Evolutionary conservation across 2,888 invertebrate species (phyloP).

Genomic region (Orgyia antiqua): DNA sequence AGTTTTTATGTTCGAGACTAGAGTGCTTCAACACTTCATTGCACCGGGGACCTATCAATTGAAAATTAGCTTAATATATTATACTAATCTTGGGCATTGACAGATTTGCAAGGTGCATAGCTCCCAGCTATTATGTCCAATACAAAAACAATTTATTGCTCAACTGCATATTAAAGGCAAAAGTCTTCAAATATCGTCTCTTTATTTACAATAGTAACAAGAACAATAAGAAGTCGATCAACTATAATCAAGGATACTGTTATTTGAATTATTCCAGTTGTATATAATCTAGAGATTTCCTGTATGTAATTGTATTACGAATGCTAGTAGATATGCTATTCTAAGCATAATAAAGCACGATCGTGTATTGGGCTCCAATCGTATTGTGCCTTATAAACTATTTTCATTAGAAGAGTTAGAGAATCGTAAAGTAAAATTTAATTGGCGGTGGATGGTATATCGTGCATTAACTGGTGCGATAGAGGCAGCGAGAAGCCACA

Average conservation of each 20-base stretch:
- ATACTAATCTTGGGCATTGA: too few relatives aligned
- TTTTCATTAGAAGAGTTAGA: constrained; percentile 46
- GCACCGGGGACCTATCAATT: constrained; percentile 71
- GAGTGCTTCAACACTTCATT: constrained; percentile 52
- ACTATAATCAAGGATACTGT: constrained; percentile 13
- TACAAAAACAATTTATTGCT: constrained; percentile 52
- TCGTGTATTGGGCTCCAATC: constrained; percentile 36
- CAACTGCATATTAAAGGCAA: constrained; percentile 22
- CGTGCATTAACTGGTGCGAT: constrained; percentile 30
- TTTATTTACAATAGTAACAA: constrained; percentile 6
- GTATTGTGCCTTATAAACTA: constrained; percentile 43
- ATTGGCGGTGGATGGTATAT: constrained; percentile 52
- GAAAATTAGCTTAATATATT: constrained; percentile 75
- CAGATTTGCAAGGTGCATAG: too few relatives aligned
- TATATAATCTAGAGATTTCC: constrained; percentile 28
- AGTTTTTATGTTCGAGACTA: constrained; percentile 72
- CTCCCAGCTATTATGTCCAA: constrained; percentile 45
- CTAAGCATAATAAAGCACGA: constrained; percentile 36
- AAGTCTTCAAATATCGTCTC: constrained; percentile 15
- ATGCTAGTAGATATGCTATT: constrained; percentile 33
- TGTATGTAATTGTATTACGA: constrained; percentile 29
- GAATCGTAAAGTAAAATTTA: constrained; percentile 56
- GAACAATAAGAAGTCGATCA: constrained; percentile 10
- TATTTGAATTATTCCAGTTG: constrained; percentile 22
- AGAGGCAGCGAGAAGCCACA: constrained; percentile 28